phyloP scores from a whole-genome alignment of 2,888 invertebrate species.

The Hyles lineata region DNA sequence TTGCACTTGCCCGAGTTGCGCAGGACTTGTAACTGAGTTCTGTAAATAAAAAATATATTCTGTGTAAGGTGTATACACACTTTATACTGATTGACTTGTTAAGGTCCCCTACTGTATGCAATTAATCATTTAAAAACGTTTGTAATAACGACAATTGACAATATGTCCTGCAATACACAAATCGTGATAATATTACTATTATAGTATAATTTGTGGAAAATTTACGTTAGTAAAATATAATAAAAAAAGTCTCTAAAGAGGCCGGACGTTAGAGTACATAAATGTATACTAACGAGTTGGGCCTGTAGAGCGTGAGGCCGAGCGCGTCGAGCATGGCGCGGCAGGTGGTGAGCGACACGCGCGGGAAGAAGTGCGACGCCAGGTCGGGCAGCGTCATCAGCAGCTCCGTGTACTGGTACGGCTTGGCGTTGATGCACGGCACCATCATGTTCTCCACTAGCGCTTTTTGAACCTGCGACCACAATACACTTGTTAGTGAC shows the following conservation, averaged over 20 bases:
- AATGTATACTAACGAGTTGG: slow-evolving; percentile 89
- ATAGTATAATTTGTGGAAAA: too few species aligned
- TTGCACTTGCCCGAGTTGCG: slow-evolving; percentile 91
- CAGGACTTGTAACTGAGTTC: slow-evolving; percentile 90
- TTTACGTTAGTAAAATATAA: too few species aligned
- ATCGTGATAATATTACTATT: too few species aligned
- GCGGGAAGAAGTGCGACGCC: slow-evolving; percentile 92
- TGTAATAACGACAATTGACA: neutral
- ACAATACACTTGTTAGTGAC: slow-evolving; percentile 36
- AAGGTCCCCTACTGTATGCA: neutral
- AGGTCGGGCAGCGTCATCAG: slow-evolving; percentile 93
- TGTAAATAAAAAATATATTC: slow-evolving; percentile 52
- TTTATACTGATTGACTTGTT: neutral
- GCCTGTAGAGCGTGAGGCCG: slow-evolving; percentile 91
- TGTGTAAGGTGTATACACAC: neutral
- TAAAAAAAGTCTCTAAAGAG: too few species aligned
- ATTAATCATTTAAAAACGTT: neutral
- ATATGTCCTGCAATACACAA: neutral
- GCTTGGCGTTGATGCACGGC: slow-evolving; percentile 94
- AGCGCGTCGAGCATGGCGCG: slow-evolving; percentile 92
- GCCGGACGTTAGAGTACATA: too few species aligned
- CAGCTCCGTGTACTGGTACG: slow-evolving; percentile 91
- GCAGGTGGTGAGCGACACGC: slow-evolving; percentile 89
- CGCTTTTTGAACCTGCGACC: slow-evolving; percentile 88
- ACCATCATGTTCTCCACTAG: slow-evolving; percentile 92